A percentile compares a stretch with the other conserved stretches of the same genome.
Evolutionary conservation across 37 sponge, comb jelly and placozoan genomes (phyloP).

Genomic region (Oscarella lobularis): DNA sequence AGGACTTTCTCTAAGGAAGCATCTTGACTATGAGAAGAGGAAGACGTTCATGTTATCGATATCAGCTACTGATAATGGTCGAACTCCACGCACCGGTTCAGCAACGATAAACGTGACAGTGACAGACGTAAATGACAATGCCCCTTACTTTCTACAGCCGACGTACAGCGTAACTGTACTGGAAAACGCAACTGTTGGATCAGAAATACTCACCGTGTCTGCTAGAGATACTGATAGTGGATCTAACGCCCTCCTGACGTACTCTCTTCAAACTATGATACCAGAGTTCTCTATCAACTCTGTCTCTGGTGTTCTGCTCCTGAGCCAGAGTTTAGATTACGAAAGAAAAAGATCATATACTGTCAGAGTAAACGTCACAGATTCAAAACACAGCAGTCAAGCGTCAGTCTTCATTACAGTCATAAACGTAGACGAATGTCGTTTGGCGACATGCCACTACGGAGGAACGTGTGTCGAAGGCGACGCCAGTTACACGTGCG

Average conservation of each 20-base stretch:
- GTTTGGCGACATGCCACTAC: not conserved
- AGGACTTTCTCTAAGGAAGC: not conserved
- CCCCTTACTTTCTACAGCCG: not conserved
- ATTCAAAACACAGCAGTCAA: not conserved
- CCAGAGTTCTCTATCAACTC: not conserved
- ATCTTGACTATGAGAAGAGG: not conserved
- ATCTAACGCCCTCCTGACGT: not conserved
- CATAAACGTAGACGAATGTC: not conserved
- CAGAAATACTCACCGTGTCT: not conserved
- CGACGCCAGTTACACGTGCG: too few relatives aligned
- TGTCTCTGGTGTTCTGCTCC: not conserved
- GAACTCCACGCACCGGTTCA: not conserved
- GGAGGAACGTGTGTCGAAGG: too few relatives aligned
- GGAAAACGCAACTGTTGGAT: not conserved
- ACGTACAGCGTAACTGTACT: not conserved
- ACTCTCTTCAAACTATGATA: not conserved
- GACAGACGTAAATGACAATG: not conserved
- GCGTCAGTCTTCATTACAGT: not conserved
- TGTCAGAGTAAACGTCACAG: not conserved
- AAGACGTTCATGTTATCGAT: not conserved
- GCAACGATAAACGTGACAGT: not conserved
- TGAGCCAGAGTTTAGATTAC: not conserved
- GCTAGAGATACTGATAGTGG: not conserved
- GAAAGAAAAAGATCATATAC: not conserved
- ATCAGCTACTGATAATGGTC: not conserved